phyloP scores from a whole-genome alignment of 2,113 vertebrate species.

The Panurus biarmicus region DNA sequence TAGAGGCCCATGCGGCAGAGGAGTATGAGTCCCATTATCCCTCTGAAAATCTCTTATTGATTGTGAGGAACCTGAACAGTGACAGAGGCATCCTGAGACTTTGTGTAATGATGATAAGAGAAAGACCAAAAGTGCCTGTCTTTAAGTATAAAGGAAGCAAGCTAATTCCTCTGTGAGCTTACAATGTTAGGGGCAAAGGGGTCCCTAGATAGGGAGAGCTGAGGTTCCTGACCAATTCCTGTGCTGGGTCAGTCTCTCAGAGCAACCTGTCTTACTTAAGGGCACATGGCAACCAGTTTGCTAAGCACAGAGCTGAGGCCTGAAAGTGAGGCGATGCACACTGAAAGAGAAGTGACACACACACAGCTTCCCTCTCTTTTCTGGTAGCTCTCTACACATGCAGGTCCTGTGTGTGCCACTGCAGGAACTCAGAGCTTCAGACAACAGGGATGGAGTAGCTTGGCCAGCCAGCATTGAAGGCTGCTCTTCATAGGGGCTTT shows the following conservation, averaged over 20 bases:
- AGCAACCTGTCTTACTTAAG: neutral
- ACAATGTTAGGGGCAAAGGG: neutral
- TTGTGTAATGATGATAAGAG: fast-evolving
- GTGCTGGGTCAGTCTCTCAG: neutral
- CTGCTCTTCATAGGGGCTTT: neutral
- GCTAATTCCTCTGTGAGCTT: neutral
- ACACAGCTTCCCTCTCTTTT: neutral
- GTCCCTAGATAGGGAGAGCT: neutral
- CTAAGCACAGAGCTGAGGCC: neutral
- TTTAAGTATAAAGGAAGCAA: neutral
- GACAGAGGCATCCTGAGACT: neutral
- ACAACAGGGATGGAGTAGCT: neutral
- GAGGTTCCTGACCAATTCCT: neutral
- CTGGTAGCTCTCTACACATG: neutral
- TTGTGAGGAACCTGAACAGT: neutral
- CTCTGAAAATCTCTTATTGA: neutral
- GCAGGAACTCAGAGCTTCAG: neutral
- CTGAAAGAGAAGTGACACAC: neutral
- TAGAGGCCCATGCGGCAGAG: neutral
- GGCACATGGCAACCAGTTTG: neutral
- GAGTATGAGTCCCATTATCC: neutral
- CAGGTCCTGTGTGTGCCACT: neutral
- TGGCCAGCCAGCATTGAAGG: neutral
- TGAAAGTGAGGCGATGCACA: neutral
- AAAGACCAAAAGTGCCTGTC: neutral